These are phyloP conservation scores for Drosophila anomelani DNA, from an alignment of 2,888 invertebrate genomes.

Conservation along the genomic window DNA sequence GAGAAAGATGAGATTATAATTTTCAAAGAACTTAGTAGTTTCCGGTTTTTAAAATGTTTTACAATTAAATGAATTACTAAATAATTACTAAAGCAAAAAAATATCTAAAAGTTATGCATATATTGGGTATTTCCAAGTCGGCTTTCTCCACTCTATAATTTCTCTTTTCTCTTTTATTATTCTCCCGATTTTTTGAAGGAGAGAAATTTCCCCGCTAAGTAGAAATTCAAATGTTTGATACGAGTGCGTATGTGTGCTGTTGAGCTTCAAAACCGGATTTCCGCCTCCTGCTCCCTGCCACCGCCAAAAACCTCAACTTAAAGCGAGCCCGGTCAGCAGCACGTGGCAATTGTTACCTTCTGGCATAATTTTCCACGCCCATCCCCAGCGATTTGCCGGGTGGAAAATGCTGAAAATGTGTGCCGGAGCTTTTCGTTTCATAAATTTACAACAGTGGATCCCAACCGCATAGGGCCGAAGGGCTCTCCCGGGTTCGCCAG, in stretches of 20 bases:
- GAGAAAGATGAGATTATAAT: neutral
- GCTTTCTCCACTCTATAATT: too few species aligned
- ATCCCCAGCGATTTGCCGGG: conserved; percentile 26
- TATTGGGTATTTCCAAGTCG: neutral
- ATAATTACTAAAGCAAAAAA: neutral
- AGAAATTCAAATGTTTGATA: conserved; percentile 34
- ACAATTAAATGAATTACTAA: neutral
- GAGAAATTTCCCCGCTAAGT: conserved; percentile 8
- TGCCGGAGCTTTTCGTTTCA: conserved; percentile 32
- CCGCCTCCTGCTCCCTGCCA: conserved; percentile 11
- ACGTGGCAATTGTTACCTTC: conserved; percentile 43
- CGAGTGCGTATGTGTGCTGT: conserved; percentile 8
- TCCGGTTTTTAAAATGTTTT: too few species aligned
- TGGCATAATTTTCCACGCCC: conserved; percentile 32
- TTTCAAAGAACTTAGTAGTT: too few species aligned
- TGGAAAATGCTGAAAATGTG: conserved; percentile 35
- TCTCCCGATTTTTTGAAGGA: neutral
- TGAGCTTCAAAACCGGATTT: conserved; percentile 47
- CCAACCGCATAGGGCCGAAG: conserved; percentile 25
- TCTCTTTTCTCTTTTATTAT: neutral
- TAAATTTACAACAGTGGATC: conserved; percentile 25
- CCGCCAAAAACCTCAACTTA: conserved; percentile 26
- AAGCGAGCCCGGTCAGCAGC: conserved; percentile 22
- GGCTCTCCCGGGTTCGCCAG: conserved; percentile 15
- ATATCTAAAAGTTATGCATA: neutral